Percentiles rank a stretch among this genome's conserved stretches.
phyloP scores from a whole-genome alignment of 2,113 vertebrate genomes.

The Hemicordylus capensis region DNA sequence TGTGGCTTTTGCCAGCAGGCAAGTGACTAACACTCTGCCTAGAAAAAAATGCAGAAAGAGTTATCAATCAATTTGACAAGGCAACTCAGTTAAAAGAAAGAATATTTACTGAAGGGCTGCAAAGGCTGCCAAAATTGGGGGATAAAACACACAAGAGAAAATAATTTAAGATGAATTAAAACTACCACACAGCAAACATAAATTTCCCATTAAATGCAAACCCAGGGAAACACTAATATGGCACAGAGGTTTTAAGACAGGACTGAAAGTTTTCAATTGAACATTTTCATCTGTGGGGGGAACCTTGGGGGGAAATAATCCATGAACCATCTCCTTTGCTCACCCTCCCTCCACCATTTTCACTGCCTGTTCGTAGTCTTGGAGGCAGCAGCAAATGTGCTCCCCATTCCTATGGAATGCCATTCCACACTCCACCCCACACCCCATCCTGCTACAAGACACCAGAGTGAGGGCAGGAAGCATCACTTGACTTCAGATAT shows the following conservation, averaged over 20 bases:
- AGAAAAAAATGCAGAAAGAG: constrained; percentile 13
- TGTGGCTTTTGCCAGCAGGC: not conserved
- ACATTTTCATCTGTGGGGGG: not conserved
- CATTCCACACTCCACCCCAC: no score
- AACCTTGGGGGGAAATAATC: not conserved
- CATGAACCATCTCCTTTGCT: no score
- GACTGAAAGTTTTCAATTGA: not conserved
- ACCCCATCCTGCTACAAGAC: no score
- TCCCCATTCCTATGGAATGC: not conserved
- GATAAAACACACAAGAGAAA: constrained; percentile 4
- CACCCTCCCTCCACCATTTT: not conserved
- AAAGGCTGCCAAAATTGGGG: constrained; percentile 23
- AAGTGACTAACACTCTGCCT: constrained; percentile 2
- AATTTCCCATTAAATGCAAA: constrained; percentile 22
- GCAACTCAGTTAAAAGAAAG: constrained; percentile 36
- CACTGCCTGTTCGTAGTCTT: no score
- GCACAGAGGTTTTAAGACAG: not conserved
- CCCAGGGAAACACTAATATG: not conserved
- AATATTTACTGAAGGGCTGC: constrained; percentile 16
- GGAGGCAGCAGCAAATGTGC: no score
- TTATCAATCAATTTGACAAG: constrained; percentile 34
- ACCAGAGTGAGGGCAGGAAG: not conserved
- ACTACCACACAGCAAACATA: constrained; percentile 47
- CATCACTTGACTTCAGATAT: not conserved
- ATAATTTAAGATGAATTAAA: constrained; percentile 46